Percentiles rank a stretch among this genome's conserved stretches.
Conservation (phyloP, 2,797 vertebrate genomes). For the Myiotriccus ornatus region DNA sequence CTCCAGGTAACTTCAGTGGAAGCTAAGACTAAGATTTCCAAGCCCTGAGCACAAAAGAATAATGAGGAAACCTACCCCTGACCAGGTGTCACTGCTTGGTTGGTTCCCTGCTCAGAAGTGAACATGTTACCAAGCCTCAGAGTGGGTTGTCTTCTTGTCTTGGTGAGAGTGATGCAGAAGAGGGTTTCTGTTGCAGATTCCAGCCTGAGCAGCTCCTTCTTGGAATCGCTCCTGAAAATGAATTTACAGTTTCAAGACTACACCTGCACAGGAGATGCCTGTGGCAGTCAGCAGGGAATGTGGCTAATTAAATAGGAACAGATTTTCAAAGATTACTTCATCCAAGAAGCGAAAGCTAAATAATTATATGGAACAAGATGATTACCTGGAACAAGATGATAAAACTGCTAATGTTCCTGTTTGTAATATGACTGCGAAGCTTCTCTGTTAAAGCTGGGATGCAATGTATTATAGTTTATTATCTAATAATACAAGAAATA, state of each 20-base stretch:
- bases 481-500: background rate
- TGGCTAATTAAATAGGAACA: conserved; percentile 57
- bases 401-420: conserved; percentile 49
- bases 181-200: conserved; percentile 25
- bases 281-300: conserved; percentile 61
- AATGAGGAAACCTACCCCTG: background rate
- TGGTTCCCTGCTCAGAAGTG: background rate
- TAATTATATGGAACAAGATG: conserved; percentile 53
- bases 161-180: background rate
- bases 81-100: background rate
- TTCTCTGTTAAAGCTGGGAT: background rate
- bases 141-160: background rate
- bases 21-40: background rate
- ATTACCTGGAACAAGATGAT: conserved; percentile 64
- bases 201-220: conserved; percentile 20
- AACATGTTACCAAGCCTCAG: background rate
- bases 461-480: background rate
- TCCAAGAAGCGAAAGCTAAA: conserved; percentile 37
- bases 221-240: conserved; percentile 35
- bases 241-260: conserved; percentile 59
- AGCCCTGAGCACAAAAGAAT: background rate
- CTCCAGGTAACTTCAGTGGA: background rate
- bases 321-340: conserved; percentile 61
- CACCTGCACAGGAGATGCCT: conserved; percentile 64
- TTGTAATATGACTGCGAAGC: background rate